Conservation (phyloP, 2,113 vertebrate species). For the Leiothrix lutea region DNA sequence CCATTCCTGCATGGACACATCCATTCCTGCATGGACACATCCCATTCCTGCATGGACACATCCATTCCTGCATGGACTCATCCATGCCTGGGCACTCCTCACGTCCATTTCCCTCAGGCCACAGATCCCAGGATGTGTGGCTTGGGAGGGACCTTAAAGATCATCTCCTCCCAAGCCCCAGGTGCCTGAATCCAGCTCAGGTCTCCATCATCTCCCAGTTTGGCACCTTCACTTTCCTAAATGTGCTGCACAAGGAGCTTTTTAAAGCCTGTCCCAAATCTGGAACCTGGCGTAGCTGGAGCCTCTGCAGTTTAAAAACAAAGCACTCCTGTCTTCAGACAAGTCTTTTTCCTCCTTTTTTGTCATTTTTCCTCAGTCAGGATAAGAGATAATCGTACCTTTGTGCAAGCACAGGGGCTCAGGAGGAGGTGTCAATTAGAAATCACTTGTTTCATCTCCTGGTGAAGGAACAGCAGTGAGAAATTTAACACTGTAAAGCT, state of each 20-base stretch:
- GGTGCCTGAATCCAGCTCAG: background rate
- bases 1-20: too few relatives aligned
- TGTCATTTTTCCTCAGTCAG: background rate
- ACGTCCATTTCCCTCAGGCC: fast-evolving
- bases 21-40: too few relatives aligned
- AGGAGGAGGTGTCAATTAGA: background rate
- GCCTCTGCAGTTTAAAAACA: background rate
- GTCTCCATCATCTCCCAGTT: background rate
- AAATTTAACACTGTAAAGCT: background rate
- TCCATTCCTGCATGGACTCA: too few relatives aligned
- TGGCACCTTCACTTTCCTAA: background rate
- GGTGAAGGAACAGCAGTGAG: background rate
- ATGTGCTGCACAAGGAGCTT: background rate
- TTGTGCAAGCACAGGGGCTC: background rate
- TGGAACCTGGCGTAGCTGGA: background rate
- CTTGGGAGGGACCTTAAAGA: background rate
- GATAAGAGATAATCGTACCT: background rate
- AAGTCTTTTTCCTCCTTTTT: background rate
- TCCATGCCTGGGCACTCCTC: background rate
- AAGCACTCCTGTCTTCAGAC: background rate
- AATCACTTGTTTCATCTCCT: background rate
- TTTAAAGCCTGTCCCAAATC: background rate
- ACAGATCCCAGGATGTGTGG: background rate
- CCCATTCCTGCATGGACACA: too few relatives aligned
- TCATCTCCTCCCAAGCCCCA: background rate